These are phyloP conservation scores for Parelbella ahira DNA, from an alignment of 2,888 invertebrate species.

Conservation along the genomic window DNA sequence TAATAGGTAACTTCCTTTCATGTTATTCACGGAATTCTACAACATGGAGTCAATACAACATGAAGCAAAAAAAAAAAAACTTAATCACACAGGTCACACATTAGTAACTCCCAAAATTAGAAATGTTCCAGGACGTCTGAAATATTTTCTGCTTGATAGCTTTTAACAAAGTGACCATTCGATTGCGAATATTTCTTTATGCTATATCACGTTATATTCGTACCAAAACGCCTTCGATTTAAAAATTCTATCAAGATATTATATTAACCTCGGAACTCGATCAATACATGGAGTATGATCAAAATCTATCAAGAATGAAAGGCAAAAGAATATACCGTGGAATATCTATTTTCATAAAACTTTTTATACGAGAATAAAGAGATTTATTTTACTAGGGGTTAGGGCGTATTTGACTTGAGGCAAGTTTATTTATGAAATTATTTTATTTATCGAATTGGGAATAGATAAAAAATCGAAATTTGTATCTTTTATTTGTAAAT, in stretches of 20 bases:
- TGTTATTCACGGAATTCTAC: too few species aligned
- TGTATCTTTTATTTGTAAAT: too few species aligned
- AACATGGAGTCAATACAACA: too few species aligned
- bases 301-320: slow-evolving; percentile 23
- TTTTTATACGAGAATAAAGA: slow-evolving; percentile 20
- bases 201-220: not conserved
- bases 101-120: too few species aligned
- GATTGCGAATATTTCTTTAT: not conserved
- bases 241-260: slow-evolving; percentile 18
- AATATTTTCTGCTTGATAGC: too few species aligned
- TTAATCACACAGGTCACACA: too few species aligned
- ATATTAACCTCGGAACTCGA: slow-evolving; percentile 17
- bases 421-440: slow-evolving; percentile 11
- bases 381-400: slow-evolving; percentile 20
- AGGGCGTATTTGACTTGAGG: slow-evolving; percentile 6
- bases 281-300: slow-evolving; percentile 22
- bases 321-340: slow-evolving; percentile 19
- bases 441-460: too few species aligned
- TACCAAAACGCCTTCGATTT: slow-evolving; percentile 21
- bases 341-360: slow-evolving; percentile 20
- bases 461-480: too few species aligned
- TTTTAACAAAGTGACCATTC: not conserved
- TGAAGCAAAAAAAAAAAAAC: too few species aligned
- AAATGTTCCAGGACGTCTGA: too few species aligned
- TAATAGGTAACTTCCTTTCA: too few species aligned